Base-by-base conservation (phyloP, 2,797 vertebrate species). In the Loris lydekkerianus region DNA sequence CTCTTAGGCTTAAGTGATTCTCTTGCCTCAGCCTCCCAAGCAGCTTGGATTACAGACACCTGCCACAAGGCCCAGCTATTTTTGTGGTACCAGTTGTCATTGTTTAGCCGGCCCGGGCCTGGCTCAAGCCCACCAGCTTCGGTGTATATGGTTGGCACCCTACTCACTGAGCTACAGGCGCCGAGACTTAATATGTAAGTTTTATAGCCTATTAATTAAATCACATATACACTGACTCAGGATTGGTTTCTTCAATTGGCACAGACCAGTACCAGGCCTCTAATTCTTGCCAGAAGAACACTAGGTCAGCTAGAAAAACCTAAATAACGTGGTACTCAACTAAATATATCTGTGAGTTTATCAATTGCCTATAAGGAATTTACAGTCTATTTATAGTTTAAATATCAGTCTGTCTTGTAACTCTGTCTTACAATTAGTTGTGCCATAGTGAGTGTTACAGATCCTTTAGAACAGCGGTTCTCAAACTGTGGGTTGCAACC, bases 281-380 rank as follows among this genome's bases (percentile, higher is more conserved):
- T 61, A 81, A 65, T 61, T 94, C 56, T 78, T 84, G 2, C n/a
- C 70, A 89, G 60, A 6, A 93, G 53, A 94, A 87, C 13, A 86
- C 23, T 17, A 69, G 76, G 17, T 27, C 34, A 89, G 58, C 53
- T 76, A 69, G 80, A 3, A 85, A 93, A 87, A 75, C 11, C 46
- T 94, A 67, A 92, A 37, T 17, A 84, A 94, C 92, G 95, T 37
- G n/a, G 17, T 49, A 34, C 31, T 83, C 43, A 76, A 31, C 65
- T 70, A 87, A 93, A 86, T 25, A 61, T 18, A 83, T 20, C 65
- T 69, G 14, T 76, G 31, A 63, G 37, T 73, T 46, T 73, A 83
- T 89, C 65, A 65, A 80, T 18, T 87, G 56, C 31, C 60, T 37
- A 86, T 58, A 85, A 95, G 27, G 25, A 56, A 23, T 37, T 93